These are phyloP conservation scores for Festucalex cinctus DNA, from an alignment of 2,113 vertebrate species.

Conservation along the genomic window DNA sequence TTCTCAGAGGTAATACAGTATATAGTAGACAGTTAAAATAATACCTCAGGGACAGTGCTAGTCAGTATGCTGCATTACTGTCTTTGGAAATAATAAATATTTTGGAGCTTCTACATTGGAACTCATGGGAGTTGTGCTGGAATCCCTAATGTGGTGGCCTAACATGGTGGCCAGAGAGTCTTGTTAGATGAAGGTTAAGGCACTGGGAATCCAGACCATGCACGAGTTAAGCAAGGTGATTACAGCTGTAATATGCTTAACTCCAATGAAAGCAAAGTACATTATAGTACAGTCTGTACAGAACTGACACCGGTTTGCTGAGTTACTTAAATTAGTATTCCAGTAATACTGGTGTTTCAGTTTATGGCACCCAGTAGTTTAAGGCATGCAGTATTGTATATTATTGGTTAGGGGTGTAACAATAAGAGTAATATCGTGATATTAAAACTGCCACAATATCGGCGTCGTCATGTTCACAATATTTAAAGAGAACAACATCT, in stretches of 20 bases:
- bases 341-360: not conserved
- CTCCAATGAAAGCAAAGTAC: not conserved
- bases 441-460: too few relatives aligned
- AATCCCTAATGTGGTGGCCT: not conserved
- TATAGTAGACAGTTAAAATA: too few relatives aligned
- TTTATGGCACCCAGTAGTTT: not conserved
- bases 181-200: not conserved
- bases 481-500: too few relatives aligned
- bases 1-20: too few relatives aligned
- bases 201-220: not conserved
- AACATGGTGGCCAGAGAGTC: not conserved
- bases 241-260: not conserved
- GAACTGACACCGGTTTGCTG: not conserved
- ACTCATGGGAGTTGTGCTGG: not conserved
- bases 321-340: not conserved
- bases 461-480: too few relatives aligned
- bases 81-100: not conserved
- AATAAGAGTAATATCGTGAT: too few relatives aligned
- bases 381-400: not conserved
- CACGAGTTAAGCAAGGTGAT: not conserved
- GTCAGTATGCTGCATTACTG: too few relatives aligned
- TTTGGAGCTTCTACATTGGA: not conserved
- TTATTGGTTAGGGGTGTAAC: too few relatives aligned
- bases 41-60: not conserved
- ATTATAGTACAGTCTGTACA: not conserved